Base-by-base conservation (phyloP, 2,113 vertebrate species). In the Herpetotheres cachinnans region DNA sequence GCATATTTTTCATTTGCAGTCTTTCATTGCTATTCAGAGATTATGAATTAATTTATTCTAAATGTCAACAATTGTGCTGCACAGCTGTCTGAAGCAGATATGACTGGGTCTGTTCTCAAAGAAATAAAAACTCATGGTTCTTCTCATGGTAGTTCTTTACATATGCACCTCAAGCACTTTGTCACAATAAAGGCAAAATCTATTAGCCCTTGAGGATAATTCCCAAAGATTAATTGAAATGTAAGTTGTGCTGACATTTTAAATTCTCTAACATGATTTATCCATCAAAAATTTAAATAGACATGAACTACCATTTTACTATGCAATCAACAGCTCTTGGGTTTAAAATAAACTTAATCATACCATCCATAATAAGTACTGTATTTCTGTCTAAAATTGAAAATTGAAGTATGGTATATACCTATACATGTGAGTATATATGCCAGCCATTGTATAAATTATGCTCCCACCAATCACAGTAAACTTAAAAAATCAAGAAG, bases 241-340 rank as follows among this genome's bases (percentile, higher is more conserved):
- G 20, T 71, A 95, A 82, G 6, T 52, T 77, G 40, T 80, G 21
- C 21, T 65, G 50, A 79, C 58, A 82, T 54, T 1, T 92, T 55
- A 92, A 95, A 97, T 27, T 96, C 56, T 94, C 72, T 85, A 90
- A 93, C 16, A 82, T 63, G 58, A 95, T 86, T 87, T 76, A 81
- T 77, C 47, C 62, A 83, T 91, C 3, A 89, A 85, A 97, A 95
- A 73, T 80, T 82, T 66, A 97, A 73, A 86, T 81, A 80, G 40
- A 59, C 50, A 34, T 18, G 70, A 97, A 86, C 65, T 86, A 90
- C 13, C 52, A 91, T 89, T 96, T 96, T 91, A 93, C 84, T 84
- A 96, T 20, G 26, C 44, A 96, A 94, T 79, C 26, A 95, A 36
- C 21, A 34, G 19, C 44, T 77, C 50, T 79, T 72, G 63, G 29